Evolutionary conservation across 2,888 invertebrate species (phyloP), one percentile per base, ranked within the genome.

Genomic region (Adineta ricciae): DNA sequence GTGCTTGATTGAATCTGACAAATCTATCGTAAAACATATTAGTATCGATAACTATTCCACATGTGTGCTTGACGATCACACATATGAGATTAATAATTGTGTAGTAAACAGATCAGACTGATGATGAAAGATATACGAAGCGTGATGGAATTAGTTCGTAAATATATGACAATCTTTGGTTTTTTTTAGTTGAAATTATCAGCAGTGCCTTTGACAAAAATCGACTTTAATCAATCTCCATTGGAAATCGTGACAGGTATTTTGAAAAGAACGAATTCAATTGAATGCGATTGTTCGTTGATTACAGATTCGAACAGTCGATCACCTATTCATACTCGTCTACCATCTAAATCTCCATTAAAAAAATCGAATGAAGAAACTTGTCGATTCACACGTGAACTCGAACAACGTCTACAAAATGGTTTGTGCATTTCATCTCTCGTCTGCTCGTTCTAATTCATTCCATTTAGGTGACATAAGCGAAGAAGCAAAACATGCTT

Each of bases 321-420:
- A 41, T 78, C 41, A 9, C 41, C 41, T 19, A 1, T 9, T 38
- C 78, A n/a, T 78, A 41, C 0, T 41, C 24, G n/a, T 41, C 1
- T 41, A 24, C 41, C 41, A 41, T 8, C 24, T 9, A 78, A 78
- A n/a, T 78, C 41, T 11, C 38, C 78, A 41, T 19, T 78, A 41
- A 78, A 41, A 41, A 78, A 41, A 78, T 78, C 78, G 5, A 78
- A 78, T n/a, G 78, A 78, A 41, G 38, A 38, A n/a, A 41, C 78
- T 24, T 41, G 78, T 78, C 78, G 78, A 78, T 78, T 78, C 41
- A 24, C 78, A n/a, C 78, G 41, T 41, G 78, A 78, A 78, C 78
- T 78, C 24, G 38, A 78, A 41, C 38, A 78, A 78, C 78, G 78
- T 78, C 41, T 78, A 78, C 78, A 78, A 41, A 78, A 78, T 78